Evolutionary conservation across 2,113 vertebrate genomes (phyloP).

Genomic region (Glaucomys volans): DNA sequence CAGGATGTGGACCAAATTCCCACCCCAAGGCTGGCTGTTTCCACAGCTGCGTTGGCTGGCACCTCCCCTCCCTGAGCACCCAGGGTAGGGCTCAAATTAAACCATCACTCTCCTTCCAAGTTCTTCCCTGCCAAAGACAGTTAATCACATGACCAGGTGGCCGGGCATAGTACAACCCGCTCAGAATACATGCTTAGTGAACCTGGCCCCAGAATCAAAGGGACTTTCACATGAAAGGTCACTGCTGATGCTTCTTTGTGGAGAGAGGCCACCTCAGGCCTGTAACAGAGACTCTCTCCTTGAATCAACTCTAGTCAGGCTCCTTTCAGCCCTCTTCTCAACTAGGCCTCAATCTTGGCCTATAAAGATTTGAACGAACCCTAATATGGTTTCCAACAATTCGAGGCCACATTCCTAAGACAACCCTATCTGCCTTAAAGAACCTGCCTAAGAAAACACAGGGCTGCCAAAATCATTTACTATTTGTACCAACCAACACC

Average conservation of each 20-base stretch:
- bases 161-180: background rate
- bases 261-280: no score
- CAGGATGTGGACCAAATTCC: background rate
- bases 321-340: background rate
- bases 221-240: background rate
- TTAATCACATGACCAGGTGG: background rate
- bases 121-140: accelerated
- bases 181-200: background rate
- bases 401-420: background rate
- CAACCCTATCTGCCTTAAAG: background rate
- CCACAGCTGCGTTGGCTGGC: background rate
- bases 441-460: background rate
- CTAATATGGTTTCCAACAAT: background rate
- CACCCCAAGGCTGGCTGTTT: background rate
- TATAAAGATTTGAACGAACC: background rate
- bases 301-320: background rate
- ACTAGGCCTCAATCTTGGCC: background rate
- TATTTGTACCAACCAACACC: background rate
- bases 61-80: accelerated
- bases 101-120: background rate
- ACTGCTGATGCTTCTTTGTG: accelerated
- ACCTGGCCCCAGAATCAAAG: background rate
- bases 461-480: background rate
- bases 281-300: background rate
- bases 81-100: background rate